These are phyloP conservation scores for Pollimyrus isidori DNA, from an alignment of 2,113 vertebrate genomes.

Conservation along the genomic window DNA sequence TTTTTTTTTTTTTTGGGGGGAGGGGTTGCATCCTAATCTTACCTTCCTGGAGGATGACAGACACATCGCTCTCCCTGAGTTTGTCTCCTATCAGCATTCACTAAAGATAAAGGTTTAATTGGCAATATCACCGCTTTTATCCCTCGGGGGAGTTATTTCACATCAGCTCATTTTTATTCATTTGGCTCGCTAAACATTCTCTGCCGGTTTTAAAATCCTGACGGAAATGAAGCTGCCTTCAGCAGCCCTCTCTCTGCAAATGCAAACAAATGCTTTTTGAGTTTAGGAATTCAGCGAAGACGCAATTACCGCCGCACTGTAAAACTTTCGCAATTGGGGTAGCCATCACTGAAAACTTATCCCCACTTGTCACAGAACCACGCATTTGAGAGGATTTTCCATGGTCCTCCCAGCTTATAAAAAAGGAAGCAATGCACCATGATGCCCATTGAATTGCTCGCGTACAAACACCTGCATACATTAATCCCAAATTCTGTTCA, in stretches of 20 bases:
- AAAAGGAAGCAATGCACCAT: background rate
- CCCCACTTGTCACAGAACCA: background rate
- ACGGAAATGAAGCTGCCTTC: background rate
- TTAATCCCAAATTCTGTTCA: background rate
- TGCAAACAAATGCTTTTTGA: background rate
- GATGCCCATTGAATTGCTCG: background rate
- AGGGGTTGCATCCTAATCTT: background rate
- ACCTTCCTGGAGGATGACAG: background rate
- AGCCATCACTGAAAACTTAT: background rate
- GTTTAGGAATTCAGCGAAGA: background rate
- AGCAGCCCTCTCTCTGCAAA: background rate
- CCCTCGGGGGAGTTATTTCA: background rate
- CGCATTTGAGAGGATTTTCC: background rate
- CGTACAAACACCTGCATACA: background rate
- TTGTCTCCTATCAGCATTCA: background rate
- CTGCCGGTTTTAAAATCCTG: background rate
- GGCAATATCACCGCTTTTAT: background rate
- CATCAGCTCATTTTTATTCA: background rate
- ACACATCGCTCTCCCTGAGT: background rate
- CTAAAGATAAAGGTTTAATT: constrained; percentile 6
- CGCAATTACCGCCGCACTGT: background rate
- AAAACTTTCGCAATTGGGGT: background rate
- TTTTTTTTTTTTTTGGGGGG: too few relatives aligned
- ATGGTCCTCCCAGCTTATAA: background rate
- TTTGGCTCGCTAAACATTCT: background rate